Base-by-base conservation (phyloP, 2,113 vertebrate species). In the Ceuthmochares aereus region DNA sequence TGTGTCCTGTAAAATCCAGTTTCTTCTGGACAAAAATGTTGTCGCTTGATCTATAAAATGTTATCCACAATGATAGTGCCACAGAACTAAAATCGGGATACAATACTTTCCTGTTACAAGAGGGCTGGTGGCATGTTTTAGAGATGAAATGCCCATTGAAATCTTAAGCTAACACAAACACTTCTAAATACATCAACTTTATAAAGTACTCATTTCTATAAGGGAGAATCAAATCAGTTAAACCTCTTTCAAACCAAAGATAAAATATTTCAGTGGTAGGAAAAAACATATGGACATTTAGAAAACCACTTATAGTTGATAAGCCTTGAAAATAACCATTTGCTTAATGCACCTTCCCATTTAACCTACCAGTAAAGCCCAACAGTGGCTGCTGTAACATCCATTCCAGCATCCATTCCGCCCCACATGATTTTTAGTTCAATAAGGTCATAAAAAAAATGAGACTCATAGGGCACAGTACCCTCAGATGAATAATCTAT, bases 391-490 rank as follows among this genome's bases (percentile, higher is more conserved):
- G 87, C 93, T 95, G 67, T 51, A 91, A 80, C 60, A 76, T 87
- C 95, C 49, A 77, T 75, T 86, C 82, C 76, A 12, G 40, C n/a
- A n/a, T n/a, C n/a, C n/a, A n/a, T n/a, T n/a, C n/a, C n/a, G 95
- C 84, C 72, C 69, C 58, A 59, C 19, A 29, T 85, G 88, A 87
- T 89, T 96, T 95, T 92, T 84, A 92, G 84, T 95, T 90, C 94
- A 96, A 67, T 83, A 60, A 82, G 30, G 60, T 84, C 13, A 14
- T 42, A 54, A 96, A 86, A 81, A 62, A 7, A 30, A 16, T 32
- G 54, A 32, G 47, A 59, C 36, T 62, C 36, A 85, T 84, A 94
- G 95, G 87, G 87, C 82, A 82, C 78, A 54, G 88, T 84, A 77
- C 70, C 82, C 72, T 78, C 86, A 75, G 95, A 70, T 87, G 66